phyloP scores from a whole-genome alignment of 2,888 invertebrate genomes.

The Philereme transversata region DNA sequence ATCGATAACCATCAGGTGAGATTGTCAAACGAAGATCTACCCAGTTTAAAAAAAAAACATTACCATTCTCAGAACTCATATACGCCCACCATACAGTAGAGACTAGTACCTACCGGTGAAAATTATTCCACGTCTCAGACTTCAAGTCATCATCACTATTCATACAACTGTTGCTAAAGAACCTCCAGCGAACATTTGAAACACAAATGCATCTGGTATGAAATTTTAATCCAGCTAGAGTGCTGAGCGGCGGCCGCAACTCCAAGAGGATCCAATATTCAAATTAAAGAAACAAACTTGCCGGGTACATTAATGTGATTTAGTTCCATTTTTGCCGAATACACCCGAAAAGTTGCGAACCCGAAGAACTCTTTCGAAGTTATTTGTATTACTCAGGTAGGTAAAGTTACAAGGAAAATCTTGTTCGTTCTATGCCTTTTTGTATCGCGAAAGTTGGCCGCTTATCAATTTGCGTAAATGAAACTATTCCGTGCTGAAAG shows the following conservation, averaged over 20 bases:
- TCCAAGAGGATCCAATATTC: constrained; percentile 51
- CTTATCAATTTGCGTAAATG: constrained; percentile 66
- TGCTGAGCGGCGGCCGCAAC: constrained; percentile 34
- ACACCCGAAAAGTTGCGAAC: constrained; percentile 47
- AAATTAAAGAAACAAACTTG: constrained; percentile 60
- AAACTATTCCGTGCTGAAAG: constrained; percentile 57
- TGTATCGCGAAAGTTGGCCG: constrained; percentile 56
- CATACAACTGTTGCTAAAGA: constrained; percentile 40
- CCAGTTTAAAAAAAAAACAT: neutral
- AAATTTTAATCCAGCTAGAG: constrained; percentile 52
- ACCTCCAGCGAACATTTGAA: constrained; percentile 44
- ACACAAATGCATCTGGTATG: constrained; percentile 48
- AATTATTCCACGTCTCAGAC: constrained; percentile 24
- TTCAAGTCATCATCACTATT: constrained; percentile 33
- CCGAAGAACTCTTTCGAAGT: constrained; percentile 57
- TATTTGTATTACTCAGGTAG: constrained; percentile 62
- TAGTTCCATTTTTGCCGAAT: constrained; percentile 62
- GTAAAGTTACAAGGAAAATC: constrained; percentile 59
- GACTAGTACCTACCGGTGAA: neutral
- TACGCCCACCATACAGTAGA: neutral
- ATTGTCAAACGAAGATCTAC: too few species aligned
- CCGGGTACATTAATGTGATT: constrained; percentile 60
- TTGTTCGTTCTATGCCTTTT: constrained; percentile 44
- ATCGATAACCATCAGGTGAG: too few species aligned
- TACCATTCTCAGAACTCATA: neutral